These are phyloP conservation scores for Triplophysa bombifrons DNA, from an alignment of 2,797 vertebrate genomes.

Conservation along the genomic window DNA sequence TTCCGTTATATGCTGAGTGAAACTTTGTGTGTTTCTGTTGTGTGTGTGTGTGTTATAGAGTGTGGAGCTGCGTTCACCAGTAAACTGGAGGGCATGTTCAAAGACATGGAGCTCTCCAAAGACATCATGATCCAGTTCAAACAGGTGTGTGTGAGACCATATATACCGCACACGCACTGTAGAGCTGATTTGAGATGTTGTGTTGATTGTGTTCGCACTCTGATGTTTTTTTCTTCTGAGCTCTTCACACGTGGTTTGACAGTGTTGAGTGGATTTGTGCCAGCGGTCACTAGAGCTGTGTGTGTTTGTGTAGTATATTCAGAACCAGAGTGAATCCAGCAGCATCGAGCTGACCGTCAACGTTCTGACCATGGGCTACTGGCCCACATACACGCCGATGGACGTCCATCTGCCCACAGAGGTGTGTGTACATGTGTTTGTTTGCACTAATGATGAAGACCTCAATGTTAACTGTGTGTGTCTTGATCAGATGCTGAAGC, in stretches of 20 bases:
- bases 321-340: slow-evolving; percentile 97
- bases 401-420: slow-evolving; percentile 95
- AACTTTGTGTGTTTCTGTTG: background rate
- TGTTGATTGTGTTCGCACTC: background rate
- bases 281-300: slow-evolving; percentile 13
- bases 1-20: background rate
- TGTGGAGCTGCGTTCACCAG: slow-evolving; percentile 99
- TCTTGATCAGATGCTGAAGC: slow-evolving; percentile 89
- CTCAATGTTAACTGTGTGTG: background rate
- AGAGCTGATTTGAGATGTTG: background rate
- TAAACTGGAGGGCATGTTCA: slow-evolving; percentile 99
- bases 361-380: slow-evolving; percentile 99
- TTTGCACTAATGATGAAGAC: slow-evolving; percentile 50
- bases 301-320: slow-evolving; percentile 84
- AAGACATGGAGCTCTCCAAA: slow-evolving; percentile 99
- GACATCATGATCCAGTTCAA: slow-evolving; percentile 99
- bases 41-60: slow-evolving; percentile 73
- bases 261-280: background rate
- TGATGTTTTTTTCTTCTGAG: background rate
- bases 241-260: slow-evolving; percentile 27
- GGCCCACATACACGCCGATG: slow-evolving; percentile 98
- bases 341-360: slow-evolving; percentile 99
- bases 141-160: slow-evolving; percentile 79
- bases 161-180: slow-evolving; percentile 55
- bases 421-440: slow-evolving; percentile 69